phyloP scores from a whole-genome alignment of 2,888 invertebrate genomes.

The Polymixis lichenea region DNA sequence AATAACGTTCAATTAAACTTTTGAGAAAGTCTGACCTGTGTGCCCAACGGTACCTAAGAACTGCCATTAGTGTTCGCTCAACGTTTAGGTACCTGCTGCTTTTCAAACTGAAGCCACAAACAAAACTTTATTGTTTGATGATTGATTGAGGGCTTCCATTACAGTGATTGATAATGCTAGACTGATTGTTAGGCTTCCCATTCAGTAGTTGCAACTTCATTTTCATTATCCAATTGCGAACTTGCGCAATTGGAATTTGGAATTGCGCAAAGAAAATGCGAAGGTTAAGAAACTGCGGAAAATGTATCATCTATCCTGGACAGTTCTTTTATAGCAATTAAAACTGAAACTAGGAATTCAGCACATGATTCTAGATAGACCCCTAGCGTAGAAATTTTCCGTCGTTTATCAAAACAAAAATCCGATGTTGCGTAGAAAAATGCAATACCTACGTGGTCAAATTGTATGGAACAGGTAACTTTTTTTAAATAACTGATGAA shows the following conservation, averaged over 20 bases:
- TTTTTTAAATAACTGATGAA: no score
- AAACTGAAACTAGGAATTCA: no score
- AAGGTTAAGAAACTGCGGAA: neutral
- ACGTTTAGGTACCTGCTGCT: constrained; percentile 18
- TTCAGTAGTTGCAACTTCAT: constrained; percentile 31
- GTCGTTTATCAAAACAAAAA: no score
- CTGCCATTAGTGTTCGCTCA: constrained; percentile 57
- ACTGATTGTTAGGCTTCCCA: constrained; percentile 13
- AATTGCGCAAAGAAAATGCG: no score
- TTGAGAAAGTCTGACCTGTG: constrained; percentile 49
- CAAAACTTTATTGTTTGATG: constrained; percentile 37
- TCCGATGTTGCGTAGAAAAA: no score
- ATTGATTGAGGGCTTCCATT: constrained; percentile 41
- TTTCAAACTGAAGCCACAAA: constrained; percentile 21
- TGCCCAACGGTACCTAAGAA: constrained; percentile 33
- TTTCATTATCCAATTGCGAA: constrained; percentile 1
- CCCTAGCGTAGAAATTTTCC: no score
- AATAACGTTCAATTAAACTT: constrained; percentile 49
- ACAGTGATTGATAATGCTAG: constrained; percentile 25
- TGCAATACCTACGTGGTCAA: no score
- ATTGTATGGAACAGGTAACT: no score
- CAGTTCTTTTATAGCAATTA: no score
- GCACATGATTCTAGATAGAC: no score
- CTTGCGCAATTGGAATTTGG: no score
- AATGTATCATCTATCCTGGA: neutral